Evolutionary conservation across 2,888 invertebrate species (phyloP).

Genomic region (Helicoverpa assulta): DNA sequence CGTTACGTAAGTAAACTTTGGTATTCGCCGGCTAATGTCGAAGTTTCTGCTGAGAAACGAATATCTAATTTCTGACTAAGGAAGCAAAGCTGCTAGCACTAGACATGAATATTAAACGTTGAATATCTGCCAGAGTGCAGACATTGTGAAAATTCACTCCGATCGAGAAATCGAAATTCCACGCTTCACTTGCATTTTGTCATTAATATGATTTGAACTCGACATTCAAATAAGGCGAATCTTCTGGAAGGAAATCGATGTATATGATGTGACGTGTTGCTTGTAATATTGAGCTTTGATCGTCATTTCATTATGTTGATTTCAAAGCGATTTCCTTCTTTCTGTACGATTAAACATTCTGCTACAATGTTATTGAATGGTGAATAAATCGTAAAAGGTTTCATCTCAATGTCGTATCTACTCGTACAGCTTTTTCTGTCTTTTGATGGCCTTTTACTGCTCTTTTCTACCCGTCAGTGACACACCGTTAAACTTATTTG

Average conservation of each 20-base stretch:
- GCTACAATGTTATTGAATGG: conserved; percentile 11
- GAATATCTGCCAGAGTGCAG: conserved; percentile 81
- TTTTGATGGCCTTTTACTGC: conserved; percentile 8
- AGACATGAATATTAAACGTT: conserved; percentile 84
- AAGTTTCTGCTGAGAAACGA: conserved; percentile 76
- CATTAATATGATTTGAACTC: conserved; percentile 83
- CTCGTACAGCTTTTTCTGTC: neutral
- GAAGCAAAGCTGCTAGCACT: conserved; percentile 77
- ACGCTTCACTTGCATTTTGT: conserved; percentile 81
- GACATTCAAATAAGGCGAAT: conserved; percentile 69
- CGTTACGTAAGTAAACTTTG: conserved; percentile 57
- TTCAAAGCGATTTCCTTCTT: conserved; percentile 28
- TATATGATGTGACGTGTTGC: conserved; percentile 46
- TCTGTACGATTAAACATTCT: conserved; percentile 24
- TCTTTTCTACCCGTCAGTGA: conserved; percentile 18
- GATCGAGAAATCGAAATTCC: conserved; percentile 82
- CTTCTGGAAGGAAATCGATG: conserved; percentile 52
- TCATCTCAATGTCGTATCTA: neutral
- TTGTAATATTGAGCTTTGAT: conserved; percentile 45
- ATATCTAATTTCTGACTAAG: conserved; percentile 81
- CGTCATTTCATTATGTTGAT: conserved; percentile 33
- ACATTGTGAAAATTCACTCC: conserved; percentile 82
- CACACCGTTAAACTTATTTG: conserved; percentile 29
- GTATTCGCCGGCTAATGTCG: conserved; percentile 68
- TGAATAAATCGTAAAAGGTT: neutral